These are phyloP conservation scores for Naso thynnoides DNA, from an alignment of 2,797 vertebrate species.

Conservation along the genomic window DNA sequence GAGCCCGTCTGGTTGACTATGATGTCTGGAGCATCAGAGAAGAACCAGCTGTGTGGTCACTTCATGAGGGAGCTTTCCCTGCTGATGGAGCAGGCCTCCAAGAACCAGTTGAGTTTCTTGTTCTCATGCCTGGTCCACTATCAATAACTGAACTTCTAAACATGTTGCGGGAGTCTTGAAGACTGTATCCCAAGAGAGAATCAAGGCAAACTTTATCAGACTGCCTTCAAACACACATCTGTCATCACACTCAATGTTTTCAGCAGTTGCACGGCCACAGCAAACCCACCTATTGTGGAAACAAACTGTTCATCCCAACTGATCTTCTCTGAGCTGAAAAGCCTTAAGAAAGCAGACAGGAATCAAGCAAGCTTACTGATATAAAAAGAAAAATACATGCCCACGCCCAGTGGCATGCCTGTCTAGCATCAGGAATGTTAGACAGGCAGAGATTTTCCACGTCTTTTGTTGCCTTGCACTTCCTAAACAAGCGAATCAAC, in stretches of 20 bases:
- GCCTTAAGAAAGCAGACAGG: neutral
- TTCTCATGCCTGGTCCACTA: neutral
- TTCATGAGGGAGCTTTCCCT: conserved; percentile 97
- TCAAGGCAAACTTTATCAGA: neutral
- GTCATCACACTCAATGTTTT: neutral
- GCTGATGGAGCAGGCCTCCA: conserved; percentile 97
- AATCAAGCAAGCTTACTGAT: neutral
- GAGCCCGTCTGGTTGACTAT: conserved; percentile 99
- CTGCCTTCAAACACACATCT: neutral
- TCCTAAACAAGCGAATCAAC: conserved; percentile 11
- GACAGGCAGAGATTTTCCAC: conserved; percentile 1
- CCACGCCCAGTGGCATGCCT: neutral
- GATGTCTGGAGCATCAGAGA: conserved; percentile 96
- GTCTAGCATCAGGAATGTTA: conserved; percentile 5
- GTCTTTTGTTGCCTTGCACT: conserved; percentile 34
- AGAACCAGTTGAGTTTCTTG: conserved; percentile 93
- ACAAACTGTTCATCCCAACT: neutral
- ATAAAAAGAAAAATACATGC: neutral
- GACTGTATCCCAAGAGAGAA: neutral
- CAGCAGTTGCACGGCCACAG: neutral
- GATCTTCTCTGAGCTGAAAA: neutral
- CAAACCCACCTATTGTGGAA: neutral
- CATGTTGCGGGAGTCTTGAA: neutral
- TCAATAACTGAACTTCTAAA: neutral
- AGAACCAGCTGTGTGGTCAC: conserved; percentile 96